Evolutionary conservation across 2,888 invertebrate species (phyloP).

Genomic region (Crossocerus cetratus): DNA sequence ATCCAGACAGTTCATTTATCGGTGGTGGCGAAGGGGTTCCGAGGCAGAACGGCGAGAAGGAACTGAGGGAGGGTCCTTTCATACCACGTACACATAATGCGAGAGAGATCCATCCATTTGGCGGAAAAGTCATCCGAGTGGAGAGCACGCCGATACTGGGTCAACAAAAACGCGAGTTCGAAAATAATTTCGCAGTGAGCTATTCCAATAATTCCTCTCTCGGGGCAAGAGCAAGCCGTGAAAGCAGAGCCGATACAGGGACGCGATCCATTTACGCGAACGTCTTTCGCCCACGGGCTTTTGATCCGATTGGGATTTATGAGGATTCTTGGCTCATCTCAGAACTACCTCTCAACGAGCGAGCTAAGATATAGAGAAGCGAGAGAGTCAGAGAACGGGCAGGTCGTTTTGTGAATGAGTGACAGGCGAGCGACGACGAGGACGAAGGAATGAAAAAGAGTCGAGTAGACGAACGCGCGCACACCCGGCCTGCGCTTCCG

Average conservation of each 20-base stretch:
- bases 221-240: not conserved
- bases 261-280: constrained; percentile 24
- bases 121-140: no score
- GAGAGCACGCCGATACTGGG: no score
- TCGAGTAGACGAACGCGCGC: not conserved
- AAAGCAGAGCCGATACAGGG: constrained; percentile 14
- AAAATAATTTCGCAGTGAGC: no score
- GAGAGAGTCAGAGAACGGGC: not conserved
- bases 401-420: constrained; percentile 12
- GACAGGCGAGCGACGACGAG: constrained; percentile 7
- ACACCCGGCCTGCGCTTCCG: no score
- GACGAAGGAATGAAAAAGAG: constrained; percentile 1
- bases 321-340: constrained; percentile 33
- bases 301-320: constrained; percentile 48
- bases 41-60: no score
- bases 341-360: constrained; percentile 5
- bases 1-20: no score
- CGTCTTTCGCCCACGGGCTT: constrained; percentile 19
- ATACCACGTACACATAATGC: no score
- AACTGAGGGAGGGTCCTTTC: no score
- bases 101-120: no score
- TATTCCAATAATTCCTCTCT: not conserved
- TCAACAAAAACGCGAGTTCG: no score
- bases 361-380: no score
- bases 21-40: no score